Evolutionary conservation across 2,888 invertebrate species (phyloP).

Genomic region (Euzetes globulus): DNA sequence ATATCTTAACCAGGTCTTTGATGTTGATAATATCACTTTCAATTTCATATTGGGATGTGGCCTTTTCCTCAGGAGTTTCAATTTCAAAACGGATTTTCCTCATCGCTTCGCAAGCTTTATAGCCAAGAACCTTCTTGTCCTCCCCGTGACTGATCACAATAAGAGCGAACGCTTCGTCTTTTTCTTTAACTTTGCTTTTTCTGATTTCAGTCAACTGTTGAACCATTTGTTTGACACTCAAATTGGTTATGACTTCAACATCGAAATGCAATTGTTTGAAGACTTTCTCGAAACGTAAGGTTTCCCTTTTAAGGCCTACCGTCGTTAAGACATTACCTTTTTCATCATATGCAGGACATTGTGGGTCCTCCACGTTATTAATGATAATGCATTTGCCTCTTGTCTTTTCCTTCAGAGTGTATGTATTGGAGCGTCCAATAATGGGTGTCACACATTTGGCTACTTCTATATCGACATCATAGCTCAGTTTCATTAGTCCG

Average conservation of each 20-base stretch:
- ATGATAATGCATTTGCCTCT: background rate
- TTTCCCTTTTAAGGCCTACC: background rate
- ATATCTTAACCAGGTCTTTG: background rate
- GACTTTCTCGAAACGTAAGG: background rate
- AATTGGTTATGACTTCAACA: background rate
- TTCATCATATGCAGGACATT: background rate
- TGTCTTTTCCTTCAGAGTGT: background rate
- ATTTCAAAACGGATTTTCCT: background rate
- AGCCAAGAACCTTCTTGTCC: background rate
- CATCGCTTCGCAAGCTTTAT: background rate
- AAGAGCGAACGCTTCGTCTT: background rate
- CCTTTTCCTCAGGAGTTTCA: background rate
- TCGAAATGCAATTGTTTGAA: background rate
- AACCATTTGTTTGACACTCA: background rate
- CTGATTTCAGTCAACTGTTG: background rate
- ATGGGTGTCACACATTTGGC: background rate
- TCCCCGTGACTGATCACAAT: background rate
- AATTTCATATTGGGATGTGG: background rate
- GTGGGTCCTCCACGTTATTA: background rate
- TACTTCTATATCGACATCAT: background rate
- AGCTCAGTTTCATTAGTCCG: background rate
- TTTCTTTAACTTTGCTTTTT: background rate
- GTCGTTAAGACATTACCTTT: background rate
- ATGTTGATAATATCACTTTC: background rate
- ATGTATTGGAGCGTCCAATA: background rate